These are phyloP conservation scores for Watsonalla cultraria DNA, from an alignment of 2,888 invertebrate species.

Conservation along the genomic window DNA sequence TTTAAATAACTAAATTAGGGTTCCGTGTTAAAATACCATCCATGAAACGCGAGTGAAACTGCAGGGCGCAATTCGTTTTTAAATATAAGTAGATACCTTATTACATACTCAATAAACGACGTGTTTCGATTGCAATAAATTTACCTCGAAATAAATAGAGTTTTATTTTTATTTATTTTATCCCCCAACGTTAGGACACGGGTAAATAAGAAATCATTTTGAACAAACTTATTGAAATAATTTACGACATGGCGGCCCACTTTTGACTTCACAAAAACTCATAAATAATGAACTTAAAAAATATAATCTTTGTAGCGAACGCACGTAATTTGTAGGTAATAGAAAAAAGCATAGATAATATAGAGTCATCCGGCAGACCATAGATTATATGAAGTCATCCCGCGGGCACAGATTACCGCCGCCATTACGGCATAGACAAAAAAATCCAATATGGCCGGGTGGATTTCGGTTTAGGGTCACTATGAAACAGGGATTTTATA, in stretches of 20 bases:
- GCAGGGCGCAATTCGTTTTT: too few relatives aligned
- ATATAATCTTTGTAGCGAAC: neutral
- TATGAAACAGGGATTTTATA: constrained; percentile 6
- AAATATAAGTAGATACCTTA: too few relatives aligned
- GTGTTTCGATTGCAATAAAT: too few relatives aligned
- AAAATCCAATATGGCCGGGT: constrained; percentile 61
- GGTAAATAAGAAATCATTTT: neutral
- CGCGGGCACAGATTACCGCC: constrained; percentile 49
- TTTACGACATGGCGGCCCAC: neutral
- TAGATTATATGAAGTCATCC: constrained; percentile 74
- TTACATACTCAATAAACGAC: too few relatives aligned
- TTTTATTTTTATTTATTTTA: neutral
- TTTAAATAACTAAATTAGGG: too few relatives aligned
- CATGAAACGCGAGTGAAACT: too few relatives aligned
- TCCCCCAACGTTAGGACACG: neutral
- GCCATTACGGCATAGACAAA: constrained; percentile 44
- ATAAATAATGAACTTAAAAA: constrained; percentile 2
- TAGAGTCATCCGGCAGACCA: constrained; percentile 66
- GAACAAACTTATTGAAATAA: neutral
- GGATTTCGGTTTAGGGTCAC: constrained; percentile 36
- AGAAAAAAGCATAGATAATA: constrained; percentile 59
- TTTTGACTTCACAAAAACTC: neutral
- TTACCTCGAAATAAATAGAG: too few relatives aligned
- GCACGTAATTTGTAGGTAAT: constrained; percentile 31
- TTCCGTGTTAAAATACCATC: too few relatives aligned